These are phyloP conservation scores for Lithobius niger DNA, from an alignment of 1,140 invertebrate species.

Conservation along the genomic window DNA sequence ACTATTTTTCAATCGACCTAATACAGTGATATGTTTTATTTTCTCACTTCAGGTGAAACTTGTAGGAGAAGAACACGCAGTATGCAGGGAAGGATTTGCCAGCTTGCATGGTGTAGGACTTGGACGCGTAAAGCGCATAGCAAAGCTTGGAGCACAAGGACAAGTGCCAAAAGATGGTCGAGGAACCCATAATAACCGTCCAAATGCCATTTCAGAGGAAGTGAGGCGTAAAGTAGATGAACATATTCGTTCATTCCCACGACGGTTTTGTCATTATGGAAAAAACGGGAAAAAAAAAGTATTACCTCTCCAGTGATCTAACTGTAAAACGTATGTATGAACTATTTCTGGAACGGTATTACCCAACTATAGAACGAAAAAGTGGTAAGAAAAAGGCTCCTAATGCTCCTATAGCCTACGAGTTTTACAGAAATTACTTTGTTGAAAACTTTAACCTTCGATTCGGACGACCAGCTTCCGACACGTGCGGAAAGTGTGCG, in stretches of 20 bases:
- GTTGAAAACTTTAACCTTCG: not conserved
- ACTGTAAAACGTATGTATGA: not conserved
- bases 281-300: not conserved
- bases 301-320: not conserved
- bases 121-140: no score
- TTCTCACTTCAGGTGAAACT: no score
- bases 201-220: no score
- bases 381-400: not conserved
- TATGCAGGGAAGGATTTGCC: no score
- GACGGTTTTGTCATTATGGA: not conserved
- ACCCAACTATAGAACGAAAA: not conserved
- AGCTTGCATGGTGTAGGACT: no score
- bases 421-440: not conserved
- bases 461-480: not conserved
- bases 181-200: no score
- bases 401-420: not conserved
- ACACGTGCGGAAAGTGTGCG: not conserved
- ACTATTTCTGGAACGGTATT: not conserved
- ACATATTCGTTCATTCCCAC: not conserved
- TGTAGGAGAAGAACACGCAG: no score
- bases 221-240: not conserved
- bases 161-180: no score
- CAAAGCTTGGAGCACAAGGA: no score
- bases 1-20: no score
- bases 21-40: no score